A percentile compares a stretch with the other conserved stretches of the same genome.
These are phyloP conservation scores for Dreissena rostriformis DNA, from an alignment of 1,140 invertebrate genomes.

Conservation along the genomic window DNA sequence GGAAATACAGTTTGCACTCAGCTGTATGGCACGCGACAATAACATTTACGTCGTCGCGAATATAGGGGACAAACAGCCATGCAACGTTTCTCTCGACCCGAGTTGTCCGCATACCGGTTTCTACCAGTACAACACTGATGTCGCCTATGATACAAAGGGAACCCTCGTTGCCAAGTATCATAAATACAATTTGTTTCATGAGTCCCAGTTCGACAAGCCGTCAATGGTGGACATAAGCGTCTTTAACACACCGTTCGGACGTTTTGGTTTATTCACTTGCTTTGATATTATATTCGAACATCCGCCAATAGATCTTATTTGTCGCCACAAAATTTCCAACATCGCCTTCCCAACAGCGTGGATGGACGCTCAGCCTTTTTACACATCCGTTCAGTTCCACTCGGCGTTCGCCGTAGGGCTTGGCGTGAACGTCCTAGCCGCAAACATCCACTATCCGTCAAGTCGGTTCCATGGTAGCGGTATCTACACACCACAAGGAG, in stretches of 20 bases:
- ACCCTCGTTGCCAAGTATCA: constrained; percentile 86
- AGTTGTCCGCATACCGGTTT: constrained; percentile 82
- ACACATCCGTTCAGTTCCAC: constrained; percentile 83
- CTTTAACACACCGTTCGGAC: constrained; percentile 89
- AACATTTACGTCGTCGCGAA: constrained; percentile 88
- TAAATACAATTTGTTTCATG: constrained; percentile 85
- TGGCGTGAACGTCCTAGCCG: constrained; percentile 84
- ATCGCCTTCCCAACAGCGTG: constrained; percentile 88
- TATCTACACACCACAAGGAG: constrained; percentile 80
- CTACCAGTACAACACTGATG: constrained; percentile 88
- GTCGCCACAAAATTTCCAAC: constrained; percentile 84
- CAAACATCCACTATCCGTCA: constrained; percentile 83
- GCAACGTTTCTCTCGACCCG: constrained; percentile 78
- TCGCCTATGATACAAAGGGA: constrained; percentile 88
- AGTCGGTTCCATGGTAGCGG: constrained; percentile 84
- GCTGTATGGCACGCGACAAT: constrained; percentile 84
- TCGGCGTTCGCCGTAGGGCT: constrained; percentile 83
- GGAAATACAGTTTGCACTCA: constrained; percentile 74
- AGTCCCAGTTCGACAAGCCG: constrained; percentile 84
- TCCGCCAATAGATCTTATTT: constrained; percentile 83
- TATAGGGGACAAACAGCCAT: constrained; percentile 86
- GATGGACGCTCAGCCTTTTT: constrained; percentile 88
- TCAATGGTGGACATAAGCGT: constrained; percentile 55
- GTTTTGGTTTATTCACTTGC: constrained; percentile 89
- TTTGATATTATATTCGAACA: constrained; percentile 88